Base-by-base conservation (phyloP, 2,113 vertebrate species). In the Procavia capensis region DNA sequence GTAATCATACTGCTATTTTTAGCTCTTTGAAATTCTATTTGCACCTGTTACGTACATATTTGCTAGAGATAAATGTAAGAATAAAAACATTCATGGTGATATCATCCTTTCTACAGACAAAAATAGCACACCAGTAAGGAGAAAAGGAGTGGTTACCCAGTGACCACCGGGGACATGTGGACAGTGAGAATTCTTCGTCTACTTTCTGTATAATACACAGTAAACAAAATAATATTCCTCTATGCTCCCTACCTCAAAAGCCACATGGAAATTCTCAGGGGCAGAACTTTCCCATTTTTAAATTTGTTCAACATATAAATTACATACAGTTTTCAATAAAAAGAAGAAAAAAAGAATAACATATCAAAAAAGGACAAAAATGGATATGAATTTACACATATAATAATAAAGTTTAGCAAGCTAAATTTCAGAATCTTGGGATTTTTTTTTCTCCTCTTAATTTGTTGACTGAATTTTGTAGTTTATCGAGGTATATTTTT, bases 111-210 rank as follows among this genome's bases (percentile, higher is more conserved):
- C 34, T 8, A 50, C 1, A 50, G 36, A 70, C 19, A 29, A 63
- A 72, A 39, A n/a, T 10, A 61, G 3, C 19, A 16, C 61, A 27
- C 92, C 45, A 57, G 34, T 9, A 11, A 27, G 9, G 6, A 89
- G 14, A 63, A 0, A 0, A 82, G 0, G 3, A 1, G n/a, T 17
- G 17, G 14, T 43, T 45, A 59, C 22, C 7, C 41, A 27, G 20
- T 31, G 36, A 45, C 2, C 3, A 16, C 3, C 25, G 2, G 41
- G 20, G 34, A 34, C 9, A n/a, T 45, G 39, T 80, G 20, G 16
- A 16, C 14, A 22, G 2, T 22, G 34, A 31, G 10, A 9, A 36
- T 2, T 47, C 43, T 41, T 29, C 13, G 9, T 47, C 91, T 68
- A 8, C 5, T 13, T 24, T 70, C 50, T 34, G 6, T 45, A 14